These are phyloP conservation scores for Steromphala cineraria DNA, from an alignment of 2,888 invertebrate genomes.

Conservation along the genomic window DNA sequence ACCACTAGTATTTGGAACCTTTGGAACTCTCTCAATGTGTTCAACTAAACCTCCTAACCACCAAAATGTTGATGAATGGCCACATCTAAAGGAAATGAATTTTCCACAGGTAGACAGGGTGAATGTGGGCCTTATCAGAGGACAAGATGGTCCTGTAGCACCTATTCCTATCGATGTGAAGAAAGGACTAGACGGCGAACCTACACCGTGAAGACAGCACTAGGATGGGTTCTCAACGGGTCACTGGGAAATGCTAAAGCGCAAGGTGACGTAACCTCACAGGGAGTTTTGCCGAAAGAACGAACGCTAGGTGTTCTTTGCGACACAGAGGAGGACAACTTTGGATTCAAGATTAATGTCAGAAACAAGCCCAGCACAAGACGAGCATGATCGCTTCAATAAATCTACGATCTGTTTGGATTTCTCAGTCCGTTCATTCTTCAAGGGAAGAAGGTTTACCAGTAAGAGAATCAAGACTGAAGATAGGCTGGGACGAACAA, in stretches of 20 bases:
- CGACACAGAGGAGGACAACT: slow-evolving; percentile 26
- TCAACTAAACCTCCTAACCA: background rate
- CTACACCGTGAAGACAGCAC: slow-evolving; percentile 20
- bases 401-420: slow-evolving; percentile 15
- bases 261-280: background rate
- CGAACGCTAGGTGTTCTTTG: slow-evolving; percentile 36
- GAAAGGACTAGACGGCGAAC: slow-evolving; percentile 17
- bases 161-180: background rate
- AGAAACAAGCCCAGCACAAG: background rate
- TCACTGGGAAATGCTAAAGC: background rate
- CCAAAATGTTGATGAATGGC: background rate
- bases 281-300: slow-evolving; percentile 28
- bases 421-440: slow-evolving; percentile 12
- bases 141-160: background rate
- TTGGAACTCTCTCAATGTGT: background rate
- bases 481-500: background rate
- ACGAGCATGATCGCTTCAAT: background rate
- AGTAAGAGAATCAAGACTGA: background rate
- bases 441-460: background rate
- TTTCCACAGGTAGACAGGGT: background rate
- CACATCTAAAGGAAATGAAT: background rate
- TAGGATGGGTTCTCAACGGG: slow-evolving; percentile 35
- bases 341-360: slow-evolving; percentile 21
- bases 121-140: background rate
- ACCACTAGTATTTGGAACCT: background rate